Evolutionary conservation across 2,888 invertebrate genomes (phyloP), one percentile per base, ranked within the genome.

Genomic region (Blastobasis lacticolella): DNA sequence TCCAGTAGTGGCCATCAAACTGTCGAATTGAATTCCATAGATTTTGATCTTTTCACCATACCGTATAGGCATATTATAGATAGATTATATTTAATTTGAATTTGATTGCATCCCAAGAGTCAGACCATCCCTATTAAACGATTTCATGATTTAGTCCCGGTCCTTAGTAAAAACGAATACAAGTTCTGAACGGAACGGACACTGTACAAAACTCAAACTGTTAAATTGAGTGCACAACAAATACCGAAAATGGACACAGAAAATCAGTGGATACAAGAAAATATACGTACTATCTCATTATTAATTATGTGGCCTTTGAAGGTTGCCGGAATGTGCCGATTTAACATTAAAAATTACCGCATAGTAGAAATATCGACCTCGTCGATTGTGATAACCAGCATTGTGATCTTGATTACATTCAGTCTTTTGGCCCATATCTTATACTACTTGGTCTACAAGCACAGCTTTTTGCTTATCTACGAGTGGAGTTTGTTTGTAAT

Each of bases 271-370:
- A 64, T 58, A 55, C 49, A 55, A 48, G 74, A 78, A 63, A 72
- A 73, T 49, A 57, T 62, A 4, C 50, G 62, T 41, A 63, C 54
- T 51, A 64, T 66, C 6, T 49, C 50, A 10, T 61, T 52, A n/a
- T 52, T 54, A n/a, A 50, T 66, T 43, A 68, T 65, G 56, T 56
- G 58, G 49, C 56, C 65, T 4, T 10, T 74, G 10, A 67, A 66
- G 58, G 43, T 62, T 4, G 57, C 57, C n/a, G 81, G 78, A 37
- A 73, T 67, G 43, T 62, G 69, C 37, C 67, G 78, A 56, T 77
- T 75, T 49, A 66, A 74, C 37, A 67, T 77, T 3, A 63, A 62
- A 52, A 62, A 76, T 46, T 66, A 63, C 4, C 46, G 60, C 50
- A 67, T 78, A n/a, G 62, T 67, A 10, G 58, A 66, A 45, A 64